Evolutionary conservation across 2,888 invertebrate genomes (phyloP).

Genomic region (Eilema caniola): DNA sequence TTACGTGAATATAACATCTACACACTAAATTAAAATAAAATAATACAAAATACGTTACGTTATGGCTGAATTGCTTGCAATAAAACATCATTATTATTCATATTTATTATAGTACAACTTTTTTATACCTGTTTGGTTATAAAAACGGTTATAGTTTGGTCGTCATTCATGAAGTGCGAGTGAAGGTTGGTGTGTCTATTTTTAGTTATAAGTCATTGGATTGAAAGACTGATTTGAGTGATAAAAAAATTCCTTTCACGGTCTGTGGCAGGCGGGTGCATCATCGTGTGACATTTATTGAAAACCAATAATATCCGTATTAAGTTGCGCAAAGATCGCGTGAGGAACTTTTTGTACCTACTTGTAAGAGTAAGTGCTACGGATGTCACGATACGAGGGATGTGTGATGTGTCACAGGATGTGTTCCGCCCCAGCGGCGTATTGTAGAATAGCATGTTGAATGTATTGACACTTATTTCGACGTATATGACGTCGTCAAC

Average conservation of each 20-base stretch:
- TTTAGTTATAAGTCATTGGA: conserved; percentile 41
- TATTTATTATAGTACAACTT: neutral
- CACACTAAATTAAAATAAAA: neutral
- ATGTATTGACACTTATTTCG: too few species aligned
- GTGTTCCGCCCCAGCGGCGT: too few species aligned
- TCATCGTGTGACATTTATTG: conserved; percentile 44
- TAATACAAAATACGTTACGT: neutral
- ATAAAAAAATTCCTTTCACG: conserved; percentile 57
- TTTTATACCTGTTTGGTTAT: conserved; percentile 11
- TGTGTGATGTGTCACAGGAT: too few species aligned
- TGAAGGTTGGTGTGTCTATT: conserved; percentile 49
- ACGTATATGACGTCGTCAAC: too few species aligned
- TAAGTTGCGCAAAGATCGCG: too few species aligned
- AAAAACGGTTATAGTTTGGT: conserved; percentile 20
- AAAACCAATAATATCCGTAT: conserved; percentile 15
- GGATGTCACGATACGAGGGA: too few species aligned
- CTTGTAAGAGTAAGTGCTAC: too few species aligned
- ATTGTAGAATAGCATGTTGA: too few species aligned
- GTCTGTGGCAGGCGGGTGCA: conserved; percentile 40
- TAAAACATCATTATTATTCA: conserved; percentile 2
- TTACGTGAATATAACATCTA: neutral
- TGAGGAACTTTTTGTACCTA: too few species aligned
- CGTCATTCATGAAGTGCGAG: conserved; percentile 33
- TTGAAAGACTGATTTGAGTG: conserved; percentile 24
- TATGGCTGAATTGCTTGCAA: conserved; percentile 1